Conservation (phyloP, 2,797 vertebrate genomes). For the Esox lucius region DNA sequence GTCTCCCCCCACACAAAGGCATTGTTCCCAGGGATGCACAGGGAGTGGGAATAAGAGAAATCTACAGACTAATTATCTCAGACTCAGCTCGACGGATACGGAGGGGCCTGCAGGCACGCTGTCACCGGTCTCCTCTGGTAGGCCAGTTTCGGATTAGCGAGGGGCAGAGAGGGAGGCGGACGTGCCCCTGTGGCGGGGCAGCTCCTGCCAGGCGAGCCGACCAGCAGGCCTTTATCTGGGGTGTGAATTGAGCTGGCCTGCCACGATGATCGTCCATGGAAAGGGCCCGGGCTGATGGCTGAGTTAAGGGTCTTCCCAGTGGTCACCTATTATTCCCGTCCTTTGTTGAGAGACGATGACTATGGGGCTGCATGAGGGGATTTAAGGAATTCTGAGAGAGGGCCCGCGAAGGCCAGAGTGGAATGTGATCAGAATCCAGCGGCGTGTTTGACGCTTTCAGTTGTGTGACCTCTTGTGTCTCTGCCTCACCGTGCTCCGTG, state of each 20-base stretch:
- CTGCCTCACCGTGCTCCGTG: slow-evolving; percentile 52
- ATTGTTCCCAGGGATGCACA: slow-evolving; percentile 62
- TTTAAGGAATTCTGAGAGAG: slow-evolving; percentile 64
- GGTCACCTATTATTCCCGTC: slow-evolving; percentile 78
- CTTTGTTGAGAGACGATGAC: slow-evolving; percentile 71
- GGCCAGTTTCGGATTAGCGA: slow-evolving; percentile 78
- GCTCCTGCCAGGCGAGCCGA: slow-evolving; percentile 72
- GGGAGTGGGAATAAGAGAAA: slow-evolving; percentile 58
- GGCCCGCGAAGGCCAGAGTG: slow-evolving; percentile 60
- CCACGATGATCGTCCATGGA: slow-evolving; percentile 67
- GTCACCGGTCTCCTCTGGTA: slow-evolving; percentile 71
- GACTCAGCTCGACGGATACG: slow-evolving; percentile 60
- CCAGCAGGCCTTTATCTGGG: slow-evolving; percentile 73
- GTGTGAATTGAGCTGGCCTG: slow-evolving; percentile 77
- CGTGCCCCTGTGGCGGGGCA: slow-evolving; percentile 57
- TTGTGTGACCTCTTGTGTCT: slow-evolving; percentile 62
- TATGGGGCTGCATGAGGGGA: slow-evolving; percentile 42
- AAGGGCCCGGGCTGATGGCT: slow-evolving; percentile 26
- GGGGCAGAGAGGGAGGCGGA: slow-evolving; percentile 67
- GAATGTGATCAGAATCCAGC: slow-evolving; percentile 73
- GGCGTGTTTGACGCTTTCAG: slow-evolving; percentile 80
- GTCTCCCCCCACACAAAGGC: slow-evolving; percentile 56
- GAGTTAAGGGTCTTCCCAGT: slow-evolving; percentile 66
- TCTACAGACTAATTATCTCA: slow-evolving; percentile 73
- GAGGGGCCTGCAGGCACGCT: slow-evolving; percentile 65